Conservation (phyloP, 2,888 invertebrate genomes). For the Sarcophaga carnaria region DNA sequence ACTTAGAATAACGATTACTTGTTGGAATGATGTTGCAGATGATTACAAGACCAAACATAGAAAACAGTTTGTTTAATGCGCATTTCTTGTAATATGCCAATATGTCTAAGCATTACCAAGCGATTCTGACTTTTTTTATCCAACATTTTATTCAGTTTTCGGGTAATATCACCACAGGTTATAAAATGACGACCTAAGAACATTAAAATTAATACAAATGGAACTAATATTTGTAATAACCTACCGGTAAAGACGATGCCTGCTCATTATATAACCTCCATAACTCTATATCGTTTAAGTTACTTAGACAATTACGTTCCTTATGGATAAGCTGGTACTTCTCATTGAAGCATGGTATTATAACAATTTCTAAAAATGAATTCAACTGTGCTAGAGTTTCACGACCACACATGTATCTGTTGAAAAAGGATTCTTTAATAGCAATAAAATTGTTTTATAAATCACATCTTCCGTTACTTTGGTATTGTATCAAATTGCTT, state of each 20-base stretch:
- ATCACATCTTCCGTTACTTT: constrained; percentile 70
- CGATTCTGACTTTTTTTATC: constrained; percentile 75
- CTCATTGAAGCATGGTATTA: constrained; percentile 76
- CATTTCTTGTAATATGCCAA: constrained; percentile 74
- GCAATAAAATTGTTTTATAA: too few relatives aligned
- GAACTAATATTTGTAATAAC: background rate
- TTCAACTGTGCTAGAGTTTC: constrained; percentile 74
- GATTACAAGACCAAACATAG: constrained; percentile 73
- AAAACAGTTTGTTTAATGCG: constrained; percentile 74
- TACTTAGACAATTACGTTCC: constrained; percentile 72
- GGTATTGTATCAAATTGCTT: constrained; percentile 74
- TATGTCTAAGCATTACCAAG: constrained; percentile 75
- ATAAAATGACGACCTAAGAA: constrained; percentile 75
- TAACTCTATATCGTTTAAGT: constrained; percentile 72
- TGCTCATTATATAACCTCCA: constrained; percentile 76
- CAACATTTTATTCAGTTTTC: constrained; percentile 74
- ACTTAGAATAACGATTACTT: background rate
- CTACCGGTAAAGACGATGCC: constrained; percentile 73
- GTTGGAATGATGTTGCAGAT: constrained; percentile 11
- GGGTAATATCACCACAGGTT: constrained; percentile 75
- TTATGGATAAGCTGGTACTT: constrained; percentile 76
- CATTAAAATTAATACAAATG: constrained; percentile 16
- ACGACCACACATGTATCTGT: constrained; percentile 76
- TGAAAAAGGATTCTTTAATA: background rate
- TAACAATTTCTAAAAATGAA: constrained; percentile 71